Percentiles rank a stretch among this genome's conserved stretches.
phyloP scores from a whole-genome alignment of 2,113 vertebrate species.

The Coptodon bakossiorum region DNA sequence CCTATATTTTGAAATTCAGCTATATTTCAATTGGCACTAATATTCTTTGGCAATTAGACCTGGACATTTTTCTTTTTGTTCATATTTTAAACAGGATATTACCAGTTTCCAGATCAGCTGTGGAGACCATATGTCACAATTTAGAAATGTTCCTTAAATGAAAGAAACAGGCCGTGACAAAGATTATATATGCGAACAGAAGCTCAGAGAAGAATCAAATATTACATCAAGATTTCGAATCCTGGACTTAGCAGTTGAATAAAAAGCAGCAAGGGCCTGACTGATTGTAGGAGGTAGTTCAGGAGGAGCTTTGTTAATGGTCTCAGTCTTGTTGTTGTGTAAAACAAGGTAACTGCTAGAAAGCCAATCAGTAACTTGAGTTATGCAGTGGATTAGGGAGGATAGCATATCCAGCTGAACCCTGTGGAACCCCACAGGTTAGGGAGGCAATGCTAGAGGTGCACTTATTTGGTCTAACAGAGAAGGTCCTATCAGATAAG shows the following conservation, averaged over 20 bases:
- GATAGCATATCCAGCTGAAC: not conserved
- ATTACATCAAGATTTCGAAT: not conserved
- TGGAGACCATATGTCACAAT: not conserved
- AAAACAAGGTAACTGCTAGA: not conserved
- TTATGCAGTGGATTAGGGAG: not conserved
- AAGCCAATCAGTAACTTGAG: not conserved
- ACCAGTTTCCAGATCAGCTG: not conserved
- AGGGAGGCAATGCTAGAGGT: not conserved
- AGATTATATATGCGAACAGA: not conserved
- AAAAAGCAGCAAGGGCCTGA: not conserved
- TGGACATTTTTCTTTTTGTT: not conserved
- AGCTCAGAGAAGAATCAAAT: not conserved
- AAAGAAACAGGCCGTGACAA: not conserved
- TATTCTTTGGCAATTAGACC: not conserved
- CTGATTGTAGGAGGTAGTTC: not conserved
- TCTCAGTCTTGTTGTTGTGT: not conserved
- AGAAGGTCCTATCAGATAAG: not conserved
- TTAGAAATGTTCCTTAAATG: not conserved
- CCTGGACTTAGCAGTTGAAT: not conserved
- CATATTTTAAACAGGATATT: not conserved
- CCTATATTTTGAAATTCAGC: not conserved
- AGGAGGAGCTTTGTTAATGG: not conserved
- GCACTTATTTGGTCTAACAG: accelerated
- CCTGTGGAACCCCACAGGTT: not conserved
- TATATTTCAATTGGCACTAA: not conserved